phyloP scores from a whole-genome alignment of 2,113 vertebrate species.

The Uria aalge region DNA sequence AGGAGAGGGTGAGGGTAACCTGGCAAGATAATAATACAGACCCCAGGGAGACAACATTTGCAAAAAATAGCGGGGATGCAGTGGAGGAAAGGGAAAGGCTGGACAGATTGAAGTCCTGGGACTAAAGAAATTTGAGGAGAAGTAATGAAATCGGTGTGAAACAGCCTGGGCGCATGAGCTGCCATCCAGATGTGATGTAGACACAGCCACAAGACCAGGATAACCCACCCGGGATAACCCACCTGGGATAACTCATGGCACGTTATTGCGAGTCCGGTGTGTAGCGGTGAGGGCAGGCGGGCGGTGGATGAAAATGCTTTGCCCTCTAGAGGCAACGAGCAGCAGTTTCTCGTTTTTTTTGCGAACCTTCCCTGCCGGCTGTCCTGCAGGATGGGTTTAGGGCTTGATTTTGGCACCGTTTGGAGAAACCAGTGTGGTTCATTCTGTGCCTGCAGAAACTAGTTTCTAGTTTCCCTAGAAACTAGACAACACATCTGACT shows the following conservation, averaged over 20 bases:
- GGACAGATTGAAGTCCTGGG: not conserved
- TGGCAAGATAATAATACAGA: not conserved
- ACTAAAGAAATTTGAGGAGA: not conserved
- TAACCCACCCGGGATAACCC: not conserved
- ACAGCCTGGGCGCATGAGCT: not conserved
- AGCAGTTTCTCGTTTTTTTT: not conserved
- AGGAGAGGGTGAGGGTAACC: not conserved
- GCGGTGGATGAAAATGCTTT: not conserved
- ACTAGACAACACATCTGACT: not conserved
- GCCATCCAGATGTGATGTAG: not conserved
- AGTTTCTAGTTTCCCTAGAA: not conserved
- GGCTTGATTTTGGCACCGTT: not conserved
- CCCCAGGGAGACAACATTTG: not conserved
- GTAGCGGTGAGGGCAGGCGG: fast-evolving
- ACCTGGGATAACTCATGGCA: fast-evolving
- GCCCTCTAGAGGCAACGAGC: slow-evolving; percentile 40
- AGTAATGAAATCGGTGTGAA: not conserved
- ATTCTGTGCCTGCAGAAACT: too few species aligned
- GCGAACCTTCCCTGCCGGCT: fast-evolving
- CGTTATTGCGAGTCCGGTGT: fast-evolving
- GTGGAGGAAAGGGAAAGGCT: not conserved
- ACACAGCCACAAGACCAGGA: fast-evolving
- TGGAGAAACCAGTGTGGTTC: not conserved
- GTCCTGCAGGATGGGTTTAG: not conserved
- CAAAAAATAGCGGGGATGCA: not conserved